Conservation (phyloP, 2,113 vertebrate species). For the Amblyornis subalaris region DNA sequence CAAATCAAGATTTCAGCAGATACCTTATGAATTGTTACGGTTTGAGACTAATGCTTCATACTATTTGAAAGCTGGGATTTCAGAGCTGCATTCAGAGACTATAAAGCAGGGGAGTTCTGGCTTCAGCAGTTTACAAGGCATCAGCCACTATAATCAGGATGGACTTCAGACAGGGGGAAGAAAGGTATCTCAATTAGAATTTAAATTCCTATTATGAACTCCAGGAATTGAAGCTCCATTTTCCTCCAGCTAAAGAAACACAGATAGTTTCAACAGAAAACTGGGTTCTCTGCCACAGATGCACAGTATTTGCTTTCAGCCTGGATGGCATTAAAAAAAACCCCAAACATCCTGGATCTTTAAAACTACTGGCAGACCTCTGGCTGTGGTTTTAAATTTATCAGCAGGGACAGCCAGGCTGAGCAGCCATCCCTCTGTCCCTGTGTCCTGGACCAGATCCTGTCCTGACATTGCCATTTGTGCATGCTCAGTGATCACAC, state of each 20-base stretch:
- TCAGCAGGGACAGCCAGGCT: background rate
- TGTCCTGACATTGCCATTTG: accelerated
- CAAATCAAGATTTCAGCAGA: background rate
- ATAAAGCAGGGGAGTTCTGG: background rate
- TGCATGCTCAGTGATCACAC: background rate
- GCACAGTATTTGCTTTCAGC: background rate
- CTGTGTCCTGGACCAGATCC: background rate
- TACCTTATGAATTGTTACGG: background rate
- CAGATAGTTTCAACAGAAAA: background rate
- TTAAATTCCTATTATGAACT: background rate
- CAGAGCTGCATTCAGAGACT: background rate
- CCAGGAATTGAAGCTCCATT: background rate
- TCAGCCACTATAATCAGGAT: background rate
- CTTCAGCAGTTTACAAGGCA: background rate
- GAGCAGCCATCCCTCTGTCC: background rate
- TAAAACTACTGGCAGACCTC: background rate
- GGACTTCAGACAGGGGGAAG: background rate
- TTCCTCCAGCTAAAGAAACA: background rate
- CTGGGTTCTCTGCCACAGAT: background rate
- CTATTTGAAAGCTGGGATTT: background rate
- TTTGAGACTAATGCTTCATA: background rate
- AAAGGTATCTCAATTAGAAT: background rate
- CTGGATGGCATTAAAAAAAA: background rate
- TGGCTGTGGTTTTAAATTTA: background rate
- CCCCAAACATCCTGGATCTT: background rate